Evolutionary conservation across 2,113 vertebrate genomes (phyloP).

Genomic region (Fulmarus glacialis): DNA sequence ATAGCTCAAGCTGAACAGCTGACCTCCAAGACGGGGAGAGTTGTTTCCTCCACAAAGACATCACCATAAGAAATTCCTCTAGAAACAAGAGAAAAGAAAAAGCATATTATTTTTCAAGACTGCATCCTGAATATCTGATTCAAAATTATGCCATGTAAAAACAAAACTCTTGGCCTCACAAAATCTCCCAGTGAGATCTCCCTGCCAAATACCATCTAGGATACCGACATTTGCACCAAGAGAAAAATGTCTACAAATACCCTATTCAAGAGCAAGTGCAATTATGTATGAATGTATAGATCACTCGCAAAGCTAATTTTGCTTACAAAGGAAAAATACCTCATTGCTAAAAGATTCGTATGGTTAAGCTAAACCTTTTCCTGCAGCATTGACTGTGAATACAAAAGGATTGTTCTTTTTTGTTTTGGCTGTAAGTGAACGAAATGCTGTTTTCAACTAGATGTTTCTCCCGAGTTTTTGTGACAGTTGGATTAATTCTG

Average conservation of each 20-base stretch:
- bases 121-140: background rate
- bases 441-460: slow-evolving; percentile 26
- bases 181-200: background rate
- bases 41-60: background rate
- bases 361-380: slow-evolving; percentile 80
- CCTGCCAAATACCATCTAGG: background rate
- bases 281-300: background rate
- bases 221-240: background rate
- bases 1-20: background rate
- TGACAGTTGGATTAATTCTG: background rate
- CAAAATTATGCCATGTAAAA: background rate
- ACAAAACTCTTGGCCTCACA: background rate
- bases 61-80: background rate
- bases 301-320: slow-evolving; percentile 61
- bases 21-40: background rate
- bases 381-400: slow-evolving; percentile 59
- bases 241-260: background rate
- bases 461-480: slow-evolving; percentile 64
- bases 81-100: background rate
- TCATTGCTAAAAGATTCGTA: slow-evolving; percentile 76
- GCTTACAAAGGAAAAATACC: slow-evolving; percentile 81
- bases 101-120: background rate
- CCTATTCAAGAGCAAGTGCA: background rate
- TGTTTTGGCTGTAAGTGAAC: slow-evolving; percentile 65
- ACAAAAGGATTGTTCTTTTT: slow-evolving; percentile 75